Base-by-base conservation (phyloP, 2,113 vertebrate genomes). In the Varanus salvator region DNA sequence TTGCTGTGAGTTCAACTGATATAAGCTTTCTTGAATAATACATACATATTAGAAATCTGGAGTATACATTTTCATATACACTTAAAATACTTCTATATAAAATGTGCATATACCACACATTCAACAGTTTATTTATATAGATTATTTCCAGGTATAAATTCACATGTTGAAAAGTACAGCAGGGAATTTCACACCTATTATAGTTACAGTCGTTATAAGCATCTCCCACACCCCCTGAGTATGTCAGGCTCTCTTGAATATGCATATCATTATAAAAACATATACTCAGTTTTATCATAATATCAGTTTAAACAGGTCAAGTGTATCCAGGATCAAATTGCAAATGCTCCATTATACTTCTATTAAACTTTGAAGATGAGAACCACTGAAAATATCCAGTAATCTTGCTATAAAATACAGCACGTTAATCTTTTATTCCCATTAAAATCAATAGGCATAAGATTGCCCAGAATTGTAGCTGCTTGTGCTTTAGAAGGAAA, bases 381-480 rank as follows among this genome's bases (percentile, higher is more conserved):
- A 84, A 77, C 87, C 77, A 87, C 92, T 94, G 93, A 92, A 94
- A 44, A 76, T 38, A 76, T 19, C 27, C 25, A 86, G 52, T 5
- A 90, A 89, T 95, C 95, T 94, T 87, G 91, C 85, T 94, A 87
- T 91, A 89, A 96, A 94, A 52, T 92, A 93, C 89, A 94, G 25
- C 27, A 11, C 19, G 68, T 60, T 48, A 66, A 84, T 15, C 23
- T 68, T 64, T n/a, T 48, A 23, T 3, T 25, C 50, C 27, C 34
- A 25, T 68, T 66, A 60, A 84, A 68, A 84, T 68, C 64, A 84
- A 27, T 69, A 44, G 15, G 38, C 25, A 66, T 69, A 38, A 60
- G n/a, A 38, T 38, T 19, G 14, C n/a, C 38, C 48, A 52, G 48
- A 50, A 9, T 2, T 83, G n/a, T 50, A 38, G n/a, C 8, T 4